These are phyloP conservation scores for Austrolebias charrua DNA, from an alignment of 2,797 vertebrate genomes.

Conservation along the genomic window DNA sequence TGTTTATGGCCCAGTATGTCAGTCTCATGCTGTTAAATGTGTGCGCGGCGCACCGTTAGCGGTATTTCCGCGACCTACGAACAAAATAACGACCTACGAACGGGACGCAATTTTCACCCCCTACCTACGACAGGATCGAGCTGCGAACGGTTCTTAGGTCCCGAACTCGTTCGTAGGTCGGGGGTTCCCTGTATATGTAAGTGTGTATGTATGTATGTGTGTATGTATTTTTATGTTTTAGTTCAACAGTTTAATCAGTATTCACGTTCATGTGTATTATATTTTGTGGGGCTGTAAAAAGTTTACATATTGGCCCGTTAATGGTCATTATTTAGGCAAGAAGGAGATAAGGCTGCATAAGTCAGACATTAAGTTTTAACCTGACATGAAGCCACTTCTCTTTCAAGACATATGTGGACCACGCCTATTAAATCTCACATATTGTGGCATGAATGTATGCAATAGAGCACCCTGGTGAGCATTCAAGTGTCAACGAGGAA, in stretches of 20 bases:
- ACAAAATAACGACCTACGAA: no score
- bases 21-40: no score
- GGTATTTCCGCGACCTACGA: no score
- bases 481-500: constrained; percentile 27
- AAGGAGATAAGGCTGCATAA: constrained; percentile 35
- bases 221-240: no score
- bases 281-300: constrained; percentile 12
- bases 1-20: no score
- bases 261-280: neutral
- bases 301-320: neutral
- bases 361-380: constrained; percentile 30
- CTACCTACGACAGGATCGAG: no score
- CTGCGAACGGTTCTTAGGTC: no score
- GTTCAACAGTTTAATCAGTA: neutral
- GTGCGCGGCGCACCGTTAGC: no score
- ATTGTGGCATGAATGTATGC: constrained; percentile 29
- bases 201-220: no score
- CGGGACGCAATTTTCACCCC: no score
- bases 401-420: constrained; percentile 26
- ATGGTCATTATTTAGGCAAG: constrained; percentile 26
- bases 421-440: constrained; percentile 48
- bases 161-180: no score
- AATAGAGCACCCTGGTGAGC: constrained; percentile 27
- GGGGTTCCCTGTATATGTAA: no score
- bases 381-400: constrained; percentile 26